Conservation (phyloP, 2,888 invertebrate species). For the Philhelius pedissequus region DNA sequence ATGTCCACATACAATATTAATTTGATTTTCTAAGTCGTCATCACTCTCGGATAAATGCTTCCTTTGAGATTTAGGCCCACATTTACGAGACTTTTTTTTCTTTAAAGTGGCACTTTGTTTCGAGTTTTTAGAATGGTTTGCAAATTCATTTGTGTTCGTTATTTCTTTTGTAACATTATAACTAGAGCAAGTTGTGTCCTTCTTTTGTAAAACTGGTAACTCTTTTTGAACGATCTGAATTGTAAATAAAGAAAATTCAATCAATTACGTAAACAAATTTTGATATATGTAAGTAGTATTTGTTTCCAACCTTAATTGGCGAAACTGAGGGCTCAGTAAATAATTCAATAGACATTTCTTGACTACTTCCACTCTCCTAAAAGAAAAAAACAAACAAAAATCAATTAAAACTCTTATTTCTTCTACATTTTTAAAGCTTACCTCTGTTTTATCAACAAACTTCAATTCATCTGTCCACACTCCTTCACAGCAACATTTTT, state of each 20-base stretch:
- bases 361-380: neutral
- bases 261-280: neutral
- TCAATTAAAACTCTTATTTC: neutral
- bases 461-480: conserved; percentile 32
- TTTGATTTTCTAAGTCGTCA: neutral
- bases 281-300: no score
- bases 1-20: neutral
- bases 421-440: neutral
- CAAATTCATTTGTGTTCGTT: neutral
- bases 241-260: neutral
- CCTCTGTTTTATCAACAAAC: neutral
- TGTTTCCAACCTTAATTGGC: neutral
- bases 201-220: neutral
- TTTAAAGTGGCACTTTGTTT: neutral
- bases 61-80: neutral
- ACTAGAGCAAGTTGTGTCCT: neutral
- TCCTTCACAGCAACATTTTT: conserved; percentile 19
- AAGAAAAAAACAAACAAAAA: neutral
- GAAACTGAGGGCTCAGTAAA: neutral
- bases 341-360: neutral
- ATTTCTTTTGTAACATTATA: neutral
- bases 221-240: neutral
- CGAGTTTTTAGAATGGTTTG: neutral
- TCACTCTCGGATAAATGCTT: neutral
- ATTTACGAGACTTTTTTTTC: neutral